Base-by-base conservation (phyloP, 1,140 invertebrate genomes). In the Bombus vancouverensis region DNA sequence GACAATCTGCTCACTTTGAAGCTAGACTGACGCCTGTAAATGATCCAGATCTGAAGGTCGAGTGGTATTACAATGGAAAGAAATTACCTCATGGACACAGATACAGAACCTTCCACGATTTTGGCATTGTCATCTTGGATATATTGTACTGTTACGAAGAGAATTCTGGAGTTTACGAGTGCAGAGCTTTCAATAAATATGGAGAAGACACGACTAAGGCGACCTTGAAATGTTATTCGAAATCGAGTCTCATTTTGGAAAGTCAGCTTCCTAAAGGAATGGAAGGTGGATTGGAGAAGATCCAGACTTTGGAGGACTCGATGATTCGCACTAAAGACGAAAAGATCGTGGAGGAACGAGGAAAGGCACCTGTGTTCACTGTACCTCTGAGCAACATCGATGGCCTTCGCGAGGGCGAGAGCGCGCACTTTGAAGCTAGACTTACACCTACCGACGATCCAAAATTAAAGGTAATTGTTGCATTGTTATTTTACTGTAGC, bases 121-220 rank as follows among this genome's bases (percentile, higher is more conserved):
- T 99, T 95, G 98, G 98, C 85, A 98, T 99, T 93, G 99, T 99
- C 53, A 98, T 99, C 90, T 96, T 99, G 83, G 99, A 99, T 92
- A 99, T 99, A 85, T 95, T 99, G 2, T 99, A 99, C 93, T 99
- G 98, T 90, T 99, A 99, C 93, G 98, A 98, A 94, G 98, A 99
- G 95, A 99, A 99, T 94, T 98, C 98, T 73, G 99, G 99, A 53
- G 96, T 97, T 34, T 99, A 98, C 92, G 98, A 99, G 95, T 98
- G 98, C 93, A 96, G 98, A 88, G 98, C 99, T 34, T 97, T 97
- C 25, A 99, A 99, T 92, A 98, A 98, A 94, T 96, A 98, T 83
- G 98, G 98, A n/a, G 96, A 97, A 92, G 98, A 99, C 93, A 96
- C 96, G 1, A 99, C 98, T 0, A 98, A 97, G 90, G 98, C 98